Evolutionary conservation across 2,888 invertebrate species (phyloP), one percentile per base, ranked within the genome.

Genomic region (Thera obeliscata): DNA sequence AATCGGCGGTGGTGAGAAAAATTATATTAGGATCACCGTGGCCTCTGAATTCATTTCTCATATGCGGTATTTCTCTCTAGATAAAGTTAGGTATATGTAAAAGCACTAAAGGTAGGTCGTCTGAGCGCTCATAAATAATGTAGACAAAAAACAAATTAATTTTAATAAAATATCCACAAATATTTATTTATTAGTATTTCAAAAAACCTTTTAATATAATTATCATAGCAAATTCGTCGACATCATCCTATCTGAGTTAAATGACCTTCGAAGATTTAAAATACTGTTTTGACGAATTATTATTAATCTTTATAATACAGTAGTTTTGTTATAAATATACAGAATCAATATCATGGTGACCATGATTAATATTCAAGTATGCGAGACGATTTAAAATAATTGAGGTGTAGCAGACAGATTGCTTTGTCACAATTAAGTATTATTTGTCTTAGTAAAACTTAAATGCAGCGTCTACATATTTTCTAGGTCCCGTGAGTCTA

Each of bases 281-380:
- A 77, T 78, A 77, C 74, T 79, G 72, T 75, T 76, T 76, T 80
- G 77, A 82, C 78, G 74, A 67, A 70, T 69, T 74, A 74, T 80
- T 77, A 76, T 55, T 36, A 80, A 70, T 76, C 71, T 76, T 56
- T 56, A 55, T 56, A 65, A 50, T 43, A 56, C 54, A 35, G 61
- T 61, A 61, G 57, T 41, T 57, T 61, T 38, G 54, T 38, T 57
- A 74, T 69, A 60, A 9, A 38, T 56, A 74, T 79, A 74, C 74
- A 78, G 81, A 81, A 81, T 80, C 81, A 85, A 84, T 81, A 84
- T 79, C 78, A 76, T 79, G 78, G 73, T 82, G 87, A 77, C 85
- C 85, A 78, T 86, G 86, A 85, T 86, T 75, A 84, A 78, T 86
- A 87, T 86, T 86, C 85, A 85, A 78, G 78, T 85, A 87, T 87